Conservation (phyloP, 2,113 vertebrate species). For the Chroicocephalus ridibundus region DNA sequence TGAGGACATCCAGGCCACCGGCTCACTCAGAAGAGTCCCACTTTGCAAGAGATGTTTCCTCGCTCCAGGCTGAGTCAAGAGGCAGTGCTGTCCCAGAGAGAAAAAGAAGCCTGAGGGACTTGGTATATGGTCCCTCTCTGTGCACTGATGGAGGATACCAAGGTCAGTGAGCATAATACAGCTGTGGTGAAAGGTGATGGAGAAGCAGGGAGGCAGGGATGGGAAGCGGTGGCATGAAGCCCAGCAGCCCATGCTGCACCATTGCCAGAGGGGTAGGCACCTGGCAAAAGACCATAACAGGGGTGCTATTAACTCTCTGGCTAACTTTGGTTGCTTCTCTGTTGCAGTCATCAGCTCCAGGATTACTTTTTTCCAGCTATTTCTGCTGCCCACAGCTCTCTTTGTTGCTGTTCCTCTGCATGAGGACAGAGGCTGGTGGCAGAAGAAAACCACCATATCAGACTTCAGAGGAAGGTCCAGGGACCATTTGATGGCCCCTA, state of each 20-base stretch:
- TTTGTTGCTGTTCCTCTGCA: background rate
- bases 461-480: background rate
- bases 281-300: background rate
- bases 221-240: background rate
- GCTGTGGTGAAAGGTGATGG: background rate
- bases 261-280: background rate
- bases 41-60: background rate
- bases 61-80: background rate
- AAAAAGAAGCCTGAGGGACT: background rate
- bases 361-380: background rate
- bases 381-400: background rate
- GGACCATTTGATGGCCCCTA: background rate
- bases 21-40: rapidly evolving
- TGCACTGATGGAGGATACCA: background rate
- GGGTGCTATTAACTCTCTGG: no score
- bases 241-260: rapidly evolving
- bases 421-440: background rate
- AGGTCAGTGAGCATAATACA: background rate
- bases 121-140: rapidly evolving
- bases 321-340: background rate
- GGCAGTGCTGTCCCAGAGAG: background rate
- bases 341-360: background rate
- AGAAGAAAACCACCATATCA: background rate
- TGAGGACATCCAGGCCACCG: rapidly evolving
- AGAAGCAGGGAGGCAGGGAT: background rate